A percentile compares a stretch with the other conserved stretches of the same genome.
phyloP scores from a whole-genome alignment of 2,113 vertebrate species.

The Pica pica region DNA sequence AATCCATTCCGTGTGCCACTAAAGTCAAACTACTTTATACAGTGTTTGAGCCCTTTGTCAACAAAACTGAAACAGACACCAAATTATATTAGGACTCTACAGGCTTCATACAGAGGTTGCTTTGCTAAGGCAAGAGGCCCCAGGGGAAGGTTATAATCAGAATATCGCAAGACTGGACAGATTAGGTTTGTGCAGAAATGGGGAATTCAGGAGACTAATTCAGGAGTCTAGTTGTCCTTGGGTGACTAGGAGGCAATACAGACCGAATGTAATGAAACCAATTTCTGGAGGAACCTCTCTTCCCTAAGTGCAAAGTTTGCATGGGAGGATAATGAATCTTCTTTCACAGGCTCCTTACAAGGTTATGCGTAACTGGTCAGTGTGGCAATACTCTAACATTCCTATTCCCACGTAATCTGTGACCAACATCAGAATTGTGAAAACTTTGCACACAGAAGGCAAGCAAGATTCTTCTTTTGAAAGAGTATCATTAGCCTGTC shows the following conservation, averaged over 20 bases:
- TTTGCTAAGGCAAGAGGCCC: neutral
- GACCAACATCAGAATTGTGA: neutral
- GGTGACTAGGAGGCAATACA: neutral
- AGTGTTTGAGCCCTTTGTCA: neutral
- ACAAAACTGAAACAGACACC: neutral
- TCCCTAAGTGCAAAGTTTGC: neutral
- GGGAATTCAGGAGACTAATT: neutral
- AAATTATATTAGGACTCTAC: neutral
- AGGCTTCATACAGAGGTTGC: neutral
- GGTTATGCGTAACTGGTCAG: neutral
- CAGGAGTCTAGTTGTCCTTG: neutral
- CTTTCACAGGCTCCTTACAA: neutral
- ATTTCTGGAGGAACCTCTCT: neutral
- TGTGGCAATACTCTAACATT: neutral
- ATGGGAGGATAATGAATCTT: neutral
- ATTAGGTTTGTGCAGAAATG: neutral
- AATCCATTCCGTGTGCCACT: fast-evolving
- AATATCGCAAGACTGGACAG: neutral
- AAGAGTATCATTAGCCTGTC: neutral
- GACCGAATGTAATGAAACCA: neutral
- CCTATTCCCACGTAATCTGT: neutral
- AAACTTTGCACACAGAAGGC: neutral
- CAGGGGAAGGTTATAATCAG: neutral
- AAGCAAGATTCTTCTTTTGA: neutral
- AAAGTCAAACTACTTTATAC: neutral